Base-by-base conservation (phyloP, 1,140 invertebrate genomes). In the Dendrolimus punctatus region DNA sequence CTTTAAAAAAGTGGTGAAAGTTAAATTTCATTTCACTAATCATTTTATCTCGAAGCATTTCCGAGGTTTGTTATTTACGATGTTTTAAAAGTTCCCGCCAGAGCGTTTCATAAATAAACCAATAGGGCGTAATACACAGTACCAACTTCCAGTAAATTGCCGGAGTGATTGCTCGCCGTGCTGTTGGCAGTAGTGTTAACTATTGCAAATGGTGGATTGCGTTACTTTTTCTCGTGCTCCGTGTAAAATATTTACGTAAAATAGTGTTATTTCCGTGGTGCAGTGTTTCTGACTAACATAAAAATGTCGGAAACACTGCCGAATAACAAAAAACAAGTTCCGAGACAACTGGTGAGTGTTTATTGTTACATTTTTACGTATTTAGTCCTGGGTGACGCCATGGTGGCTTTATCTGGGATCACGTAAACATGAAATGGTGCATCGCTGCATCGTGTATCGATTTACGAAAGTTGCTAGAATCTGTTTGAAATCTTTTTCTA, bases 371-470 rank as follows among this genome's bases (percentile, higher is more conserved):
- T 76, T 86, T 85, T 83, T 85, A 74, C 74, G 75, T 80, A 83
- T 85, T 84, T 82, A 80, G 83, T 84, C 81, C 81, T 80, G 83
- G 79, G 83, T 87, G 85, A 87, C 85, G 85, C 85, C 85, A 87
- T 87, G 85, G 85, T 87, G 83, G 85, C 84, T 87, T 87, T 87
- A 87, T 87, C 82, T 85, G 76, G 80, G 85, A 87, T 87, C 85
- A 87, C 85, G 85, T 87, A 87, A 87, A 87, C 85, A 87, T 83
- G 84, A 85, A 84, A 86, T 84, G 83, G 83, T 86, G 83, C 83
- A 86, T 81, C 80, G 76, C 76, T 86, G 80, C 83, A 86, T 84
- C 74, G 80, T 82, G 73, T 84, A 86, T 86, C 75, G 83, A 84
- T 86, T 77, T 73, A 66, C 65, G 53, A 75, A 75, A 80, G 57